Evolutionary conservation across 2,113 vertebrate genomes (phyloP).

Genomic region (Salvelinus fontinalis): DNA sequence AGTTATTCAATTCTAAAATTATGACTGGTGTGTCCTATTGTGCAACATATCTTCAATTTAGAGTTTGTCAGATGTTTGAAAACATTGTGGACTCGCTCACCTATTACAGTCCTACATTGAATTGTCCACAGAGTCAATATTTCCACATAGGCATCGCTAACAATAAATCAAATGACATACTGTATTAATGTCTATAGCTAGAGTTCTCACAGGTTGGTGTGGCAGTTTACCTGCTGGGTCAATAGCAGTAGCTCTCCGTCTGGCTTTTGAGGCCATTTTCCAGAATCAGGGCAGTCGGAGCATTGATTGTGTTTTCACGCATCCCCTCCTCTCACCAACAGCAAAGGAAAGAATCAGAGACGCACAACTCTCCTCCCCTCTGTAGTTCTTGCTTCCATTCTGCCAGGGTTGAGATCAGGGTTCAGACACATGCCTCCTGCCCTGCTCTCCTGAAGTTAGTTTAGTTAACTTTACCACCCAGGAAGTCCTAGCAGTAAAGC

Average conservation of each 20-base stretch:
- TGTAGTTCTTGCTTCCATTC: slow-evolving; percentile 25
- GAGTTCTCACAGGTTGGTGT: not conserved
- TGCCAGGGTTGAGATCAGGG: slow-evolving; percentile 48
- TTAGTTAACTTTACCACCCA: slow-evolving; percentile 68
- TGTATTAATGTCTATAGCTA: not conserved
- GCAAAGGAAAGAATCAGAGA: not conserved
- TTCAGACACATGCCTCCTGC: slow-evolving; percentile 49
- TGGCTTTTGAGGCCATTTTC: not conserved
- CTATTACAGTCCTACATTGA: no score
- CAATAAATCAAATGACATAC: not conserved
- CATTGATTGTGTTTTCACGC: no score
- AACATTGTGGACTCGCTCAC: no score
- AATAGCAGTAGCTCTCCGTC: not conserved
- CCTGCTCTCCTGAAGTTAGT: slow-evolving; percentile 72
- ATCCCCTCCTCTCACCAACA: no score
- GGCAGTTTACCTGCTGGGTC: not conserved
- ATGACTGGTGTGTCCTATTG: no score
- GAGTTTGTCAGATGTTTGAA: no score
- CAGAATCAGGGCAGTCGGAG: not conserved
- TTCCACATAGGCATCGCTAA: not conserved
- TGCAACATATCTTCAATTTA: no score
- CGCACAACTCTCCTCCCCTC: not conserved
- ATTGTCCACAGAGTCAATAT: no score
- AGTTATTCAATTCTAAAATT: no score
- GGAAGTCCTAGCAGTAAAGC: slow-evolving; percentile 39